A percentile compares a stretch with the other conserved stretches of the same genome.
Evolutionary conservation across 2,113 vertebrate species (phyloP).

Genomic region (Lagenorhynchus albirostris): DNA sequence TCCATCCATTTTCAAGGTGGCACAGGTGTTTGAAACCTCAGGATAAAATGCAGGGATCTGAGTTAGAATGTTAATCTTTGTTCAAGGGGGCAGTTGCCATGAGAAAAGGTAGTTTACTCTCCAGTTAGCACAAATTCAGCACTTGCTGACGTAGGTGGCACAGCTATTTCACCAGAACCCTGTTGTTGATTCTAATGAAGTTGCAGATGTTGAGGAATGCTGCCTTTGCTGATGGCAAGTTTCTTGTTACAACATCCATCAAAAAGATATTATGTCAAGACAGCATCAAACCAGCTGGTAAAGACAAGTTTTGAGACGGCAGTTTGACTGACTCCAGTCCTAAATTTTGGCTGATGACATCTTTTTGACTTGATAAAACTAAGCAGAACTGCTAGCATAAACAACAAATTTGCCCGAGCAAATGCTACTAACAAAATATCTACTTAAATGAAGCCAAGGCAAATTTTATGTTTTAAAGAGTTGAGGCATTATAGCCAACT

Average conservation of each 20-base stretch:
- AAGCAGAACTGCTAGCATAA: slow-evolving; percentile 37
- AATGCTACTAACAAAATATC: background rate
- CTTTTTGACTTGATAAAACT: slow-evolving; percentile 40
- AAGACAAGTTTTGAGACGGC: slow-evolving; percentile 43
- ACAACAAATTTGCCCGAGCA: slow-evolving; percentile 18
- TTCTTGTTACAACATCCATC: slow-evolving; percentile 41
- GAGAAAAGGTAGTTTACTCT: background rate
- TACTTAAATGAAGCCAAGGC: background rate
- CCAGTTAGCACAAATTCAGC: background rate
- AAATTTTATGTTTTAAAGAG: background rate
- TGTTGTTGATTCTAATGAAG: background rate
- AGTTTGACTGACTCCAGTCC: slow-evolving; percentile 19
- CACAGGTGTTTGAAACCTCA: background rate
- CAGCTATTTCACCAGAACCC: background rate
- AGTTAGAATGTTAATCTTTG: background rate
- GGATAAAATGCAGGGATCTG: background rate
- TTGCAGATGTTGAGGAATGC: background rate
- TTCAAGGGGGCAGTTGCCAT: background rate
- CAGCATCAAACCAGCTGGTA: slow-evolving; percentile 56
- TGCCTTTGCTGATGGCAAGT: slow-evolving; percentile 40
- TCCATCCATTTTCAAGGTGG: background rate
- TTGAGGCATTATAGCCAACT: background rate
- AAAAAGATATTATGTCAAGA: slow-evolving; percentile 61
- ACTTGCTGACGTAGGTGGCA: background rate
- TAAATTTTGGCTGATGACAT: slow-evolving; percentile 60